phyloP scores from a whole-genome alignment of 1,140 invertebrate species.

The Heterodera schachtii region DNA sequence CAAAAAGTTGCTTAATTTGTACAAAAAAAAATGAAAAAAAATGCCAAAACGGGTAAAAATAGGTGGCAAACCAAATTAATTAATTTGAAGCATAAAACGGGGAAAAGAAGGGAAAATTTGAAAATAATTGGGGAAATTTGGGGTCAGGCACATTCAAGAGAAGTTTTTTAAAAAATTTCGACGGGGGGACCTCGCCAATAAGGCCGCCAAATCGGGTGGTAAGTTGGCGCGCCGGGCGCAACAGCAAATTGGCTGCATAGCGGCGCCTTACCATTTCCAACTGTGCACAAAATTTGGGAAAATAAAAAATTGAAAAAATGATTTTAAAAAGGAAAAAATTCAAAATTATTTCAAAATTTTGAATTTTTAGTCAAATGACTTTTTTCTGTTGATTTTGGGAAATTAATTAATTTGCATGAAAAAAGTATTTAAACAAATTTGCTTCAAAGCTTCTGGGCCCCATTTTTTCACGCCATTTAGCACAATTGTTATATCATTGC shows the following conservation, averaged over 20 bases:
- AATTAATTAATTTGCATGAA: too few species aligned
- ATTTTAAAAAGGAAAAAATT: neutral
- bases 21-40: slow-evolving; percentile 12
- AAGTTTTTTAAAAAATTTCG: neutral
- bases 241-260: slow-evolving; percentile 42
- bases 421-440: too few species aligned
- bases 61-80: too few species aligned
- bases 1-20: slow-evolving; percentile 9
- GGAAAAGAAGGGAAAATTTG: neutral
- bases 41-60: slow-evolving; percentile 23
- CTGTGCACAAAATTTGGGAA: slow-evolving; percentile 30
- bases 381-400: too few species aligned
- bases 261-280: slow-evolving; percentile 40
- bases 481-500: too few species aligned
- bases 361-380: too few species aligned
- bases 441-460: too few species aligned
- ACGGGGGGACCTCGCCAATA: slow-evolving; percentile 33
- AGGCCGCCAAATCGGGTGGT: slow-evolving; percentile 35
- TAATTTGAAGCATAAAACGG: too few species aligned
- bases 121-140: neutral
- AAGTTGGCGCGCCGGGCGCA: slow-evolving; percentile 33
- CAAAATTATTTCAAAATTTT: too few species aligned
- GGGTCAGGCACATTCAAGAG: neutral
- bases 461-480: too few species aligned
- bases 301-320: neutral